phyloP scores from a whole-genome alignment of 2,888 invertebrate species.

The Leucozona laternaria region DNA sequence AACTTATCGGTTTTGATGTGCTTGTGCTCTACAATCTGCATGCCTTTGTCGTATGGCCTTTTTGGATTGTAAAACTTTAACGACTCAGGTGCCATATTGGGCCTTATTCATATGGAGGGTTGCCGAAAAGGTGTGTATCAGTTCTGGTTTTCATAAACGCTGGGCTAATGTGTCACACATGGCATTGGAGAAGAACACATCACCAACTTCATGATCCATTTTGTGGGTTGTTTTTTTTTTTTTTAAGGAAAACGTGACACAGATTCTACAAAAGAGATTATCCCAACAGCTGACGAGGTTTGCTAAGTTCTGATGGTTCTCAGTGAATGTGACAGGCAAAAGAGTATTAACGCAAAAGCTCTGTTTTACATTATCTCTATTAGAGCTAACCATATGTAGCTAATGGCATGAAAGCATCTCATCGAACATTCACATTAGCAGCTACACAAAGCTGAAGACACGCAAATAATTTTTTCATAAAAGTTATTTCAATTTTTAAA shows the following conservation, averaged over 20 bases:
- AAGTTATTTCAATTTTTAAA: no score
- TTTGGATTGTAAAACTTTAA: not conserved
- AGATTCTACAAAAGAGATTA: constrained; percentile 9
- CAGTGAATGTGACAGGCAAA: not conserved
- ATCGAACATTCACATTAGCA: no score
- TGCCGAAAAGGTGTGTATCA: not conserved
- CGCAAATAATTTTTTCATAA: no score
- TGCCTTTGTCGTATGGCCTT: not conserved
- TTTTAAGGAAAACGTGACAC: constrained; percentile 3
- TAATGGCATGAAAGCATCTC: no score
- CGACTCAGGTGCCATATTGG: not conserved
- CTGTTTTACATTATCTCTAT: not conserved
- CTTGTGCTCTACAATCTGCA: not conserved
- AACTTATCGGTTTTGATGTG: constrained; percentile 1
- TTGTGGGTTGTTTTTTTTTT: no score
- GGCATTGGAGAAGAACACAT: not conserved
- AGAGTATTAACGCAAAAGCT: not conserved
- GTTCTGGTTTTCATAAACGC: not conserved
- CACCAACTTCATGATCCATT: not conserved
- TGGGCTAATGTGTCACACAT: not conserved
- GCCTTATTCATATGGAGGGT: not conserved
- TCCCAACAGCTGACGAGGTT: not conserved
- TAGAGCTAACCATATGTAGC: no score
- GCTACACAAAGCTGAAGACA: no score
- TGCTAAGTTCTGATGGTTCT: not conserved